These are phyloP conservation scores for Halichoerus grypus DNA, from an alignment of 2,113 vertebrate species.

Conservation along the genomic window DNA sequence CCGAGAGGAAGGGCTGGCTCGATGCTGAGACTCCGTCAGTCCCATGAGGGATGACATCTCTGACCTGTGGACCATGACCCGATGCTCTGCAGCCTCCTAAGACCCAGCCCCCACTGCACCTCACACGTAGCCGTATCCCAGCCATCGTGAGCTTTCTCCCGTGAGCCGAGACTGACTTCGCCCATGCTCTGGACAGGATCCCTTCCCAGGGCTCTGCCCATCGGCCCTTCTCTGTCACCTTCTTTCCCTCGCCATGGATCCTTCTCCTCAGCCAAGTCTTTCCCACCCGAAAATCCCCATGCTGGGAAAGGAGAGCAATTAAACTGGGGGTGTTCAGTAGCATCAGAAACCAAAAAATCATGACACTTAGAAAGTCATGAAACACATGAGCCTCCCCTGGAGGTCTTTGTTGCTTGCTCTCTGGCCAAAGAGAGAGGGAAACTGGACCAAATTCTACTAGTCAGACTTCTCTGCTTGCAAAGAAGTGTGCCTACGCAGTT, in stretches of 20 bases:
- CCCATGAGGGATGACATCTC: background rate
- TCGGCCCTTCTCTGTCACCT: background rate
- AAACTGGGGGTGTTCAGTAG: background rate
- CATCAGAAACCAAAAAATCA: background rate
- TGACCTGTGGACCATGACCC: background rate
- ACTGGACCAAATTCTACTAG: background rate
- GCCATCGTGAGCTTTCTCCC: background rate
- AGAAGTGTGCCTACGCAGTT: background rate
- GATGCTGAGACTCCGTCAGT: background rate
- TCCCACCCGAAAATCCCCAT: background rate
- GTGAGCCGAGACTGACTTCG: background rate
- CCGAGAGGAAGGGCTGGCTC: background rate
- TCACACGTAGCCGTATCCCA: fast-evolving
- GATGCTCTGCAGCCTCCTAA: background rate
- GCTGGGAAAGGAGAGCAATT: background rate
- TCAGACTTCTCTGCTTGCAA: background rate
- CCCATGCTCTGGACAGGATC: background rate
- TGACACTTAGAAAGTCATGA: background rate
- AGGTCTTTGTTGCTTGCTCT: background rate
- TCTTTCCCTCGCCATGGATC: background rate
- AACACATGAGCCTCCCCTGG: fast-evolving
- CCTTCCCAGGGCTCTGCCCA: background rate
- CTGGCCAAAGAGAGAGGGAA: background rate
- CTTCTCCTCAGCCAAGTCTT: background rate
- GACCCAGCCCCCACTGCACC: fast-evolving